Conservation (phyloP, 2,797 vertebrate species). For the Scolopax rusticola region DNA sequence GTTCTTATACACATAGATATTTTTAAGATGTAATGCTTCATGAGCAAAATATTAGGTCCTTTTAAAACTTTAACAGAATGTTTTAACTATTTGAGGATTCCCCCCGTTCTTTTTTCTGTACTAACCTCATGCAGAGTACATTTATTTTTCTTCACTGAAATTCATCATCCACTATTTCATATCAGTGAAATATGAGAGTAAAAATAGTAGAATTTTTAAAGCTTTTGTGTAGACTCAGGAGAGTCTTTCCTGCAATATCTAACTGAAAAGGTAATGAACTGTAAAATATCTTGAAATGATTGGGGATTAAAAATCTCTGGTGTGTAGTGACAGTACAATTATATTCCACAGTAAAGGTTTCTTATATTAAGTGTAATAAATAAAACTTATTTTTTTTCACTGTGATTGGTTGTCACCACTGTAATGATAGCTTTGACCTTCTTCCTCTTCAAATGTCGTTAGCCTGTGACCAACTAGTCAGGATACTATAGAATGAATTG, state of each 20-base stretch:
- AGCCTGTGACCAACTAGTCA: slow-evolving; percentile 77
- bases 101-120: not conserved
- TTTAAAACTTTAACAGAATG: not conserved
- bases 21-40: slow-evolving; percentile 3
- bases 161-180: slow-evolving; percentile 49
- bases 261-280: slow-evolving; percentile 86
- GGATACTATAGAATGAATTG: slow-evolving; percentile 44
- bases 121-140: slow-evolving; percentile 18
- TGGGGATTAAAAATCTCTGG: slow-evolving; percentile 87
- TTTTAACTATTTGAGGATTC: not conserved
- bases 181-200: slow-evolving; percentile 65
- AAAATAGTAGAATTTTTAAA: slow-evolving; percentile 78
- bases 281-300: slow-evolving; percentile 87
- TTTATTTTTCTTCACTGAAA: slow-evolving; percentile 31
- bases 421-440: slow-evolving; percentile 84
- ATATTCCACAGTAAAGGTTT: slow-evolving; percentile 83
- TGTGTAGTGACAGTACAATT: slow-evolving; percentile 85
- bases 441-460: slow-evolving; percentile 76
- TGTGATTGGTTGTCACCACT: slow-evolving; percentile 81
- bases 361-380: slow-evolving; percentile 84
- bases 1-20: slow-evolving; percentile 15
- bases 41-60: slow-evolving; percentile 7
- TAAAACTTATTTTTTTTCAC: slow-evolving; percentile 79
- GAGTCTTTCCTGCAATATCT: slow-evolving; percentile 80
- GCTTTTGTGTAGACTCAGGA: slow-evolving; percentile 81